Evolutionary conservation across 2,797 vertebrate genomes (phyloP), one percentile per base, ranked within the genome.

Genomic region (Bovichtus diacanthus): DNA sequence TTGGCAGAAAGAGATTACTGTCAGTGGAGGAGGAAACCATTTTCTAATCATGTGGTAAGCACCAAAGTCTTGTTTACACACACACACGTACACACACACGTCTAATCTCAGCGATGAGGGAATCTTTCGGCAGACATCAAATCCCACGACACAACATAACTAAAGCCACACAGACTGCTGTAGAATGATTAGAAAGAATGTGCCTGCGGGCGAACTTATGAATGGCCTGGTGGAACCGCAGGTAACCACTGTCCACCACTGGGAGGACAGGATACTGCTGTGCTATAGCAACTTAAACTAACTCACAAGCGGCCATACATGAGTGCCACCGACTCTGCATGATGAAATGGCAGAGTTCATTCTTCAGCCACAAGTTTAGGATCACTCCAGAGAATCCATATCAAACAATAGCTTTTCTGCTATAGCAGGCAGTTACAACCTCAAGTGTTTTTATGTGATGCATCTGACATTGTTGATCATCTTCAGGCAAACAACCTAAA

Each of bases 21-120:
- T 82, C 60, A 23, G 51, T 23, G 66, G 81, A 76, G 61, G 19
- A 70, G 69, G 73, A 88, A 87, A 70, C 62, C 61, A 77, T 86
- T 80, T 83, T 81, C 63, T 75, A 78, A 85, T 81, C 85, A 74
- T 75, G 78, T 72, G 70, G 67, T 51, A 47, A 7, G 21, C 69
- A 39, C 46, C 55, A 75, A 80, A 77, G 81, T 78, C 63, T 62
- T 84, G 75, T 85, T 83, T 78, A 78, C 60, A 61, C 78, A 55
- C 78, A 55, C 71, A 69, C 59, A 74, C 31, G 29, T 25, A 29
- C 25, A 41, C 55, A 49, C 31, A 38, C 13, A 23, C 9, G 46
- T 73, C 27, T 81, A 69, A 85, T 75, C 76, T 78, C 36, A n/a
- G 76, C 25, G 41, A 36, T 79, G 77, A 87, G 46, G 58, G 73